A percentile compares a stretch with the other conserved stretches of the same genome.
Conservation (phyloP, 2,797 vertebrate species). For the Gymnocypris eckloni region DNA sequence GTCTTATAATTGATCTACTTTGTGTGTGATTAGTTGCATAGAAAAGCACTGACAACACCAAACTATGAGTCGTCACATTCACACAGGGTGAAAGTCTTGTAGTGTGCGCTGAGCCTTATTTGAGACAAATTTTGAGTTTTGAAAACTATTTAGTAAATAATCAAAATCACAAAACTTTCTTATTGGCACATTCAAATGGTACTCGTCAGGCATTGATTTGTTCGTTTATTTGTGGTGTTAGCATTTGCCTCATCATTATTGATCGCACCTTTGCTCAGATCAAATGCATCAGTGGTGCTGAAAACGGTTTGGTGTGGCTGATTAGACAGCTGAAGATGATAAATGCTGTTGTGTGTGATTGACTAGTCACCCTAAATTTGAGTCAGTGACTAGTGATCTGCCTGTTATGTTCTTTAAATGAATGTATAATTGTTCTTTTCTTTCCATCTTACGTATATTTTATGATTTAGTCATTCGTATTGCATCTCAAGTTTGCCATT, state of each 20-base stretch:
- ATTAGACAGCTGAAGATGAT: slow-evolving; percentile 69
- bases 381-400: not conserved
- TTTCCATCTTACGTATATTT: not conserved
- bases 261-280: slow-evolving; percentile 72
- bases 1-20: not conserved
- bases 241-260: slow-evolving; percentile 64
- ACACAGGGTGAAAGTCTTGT: not conserved
- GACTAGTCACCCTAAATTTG: slow-evolving; percentile 48
- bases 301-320: slow-evolving; percentile 67
- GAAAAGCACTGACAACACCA: not conserved
- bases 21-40: not conserved
- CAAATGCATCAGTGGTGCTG: slow-evolving; percentile 67
- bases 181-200: slow-evolving; percentile 27
- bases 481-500: not conserved
- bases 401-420: not conserved
- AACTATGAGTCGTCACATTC: not conserved
- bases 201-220: slow-evolving; percentile 56
- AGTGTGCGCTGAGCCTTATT: not conserved
- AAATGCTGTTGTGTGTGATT: slow-evolving; percentile 61
- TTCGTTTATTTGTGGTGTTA: slow-evolving; percentile 48
- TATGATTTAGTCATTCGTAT: not conserved
- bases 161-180: not conserved
- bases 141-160: not conserved
- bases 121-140: not conserved
- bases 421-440: not conserved